Evolutionary conservation across 2,797 vertebrate species (phyloP), one percentile per base, ranked within the genome.

Genomic region (Cryptoprocta ferox): DNA sequence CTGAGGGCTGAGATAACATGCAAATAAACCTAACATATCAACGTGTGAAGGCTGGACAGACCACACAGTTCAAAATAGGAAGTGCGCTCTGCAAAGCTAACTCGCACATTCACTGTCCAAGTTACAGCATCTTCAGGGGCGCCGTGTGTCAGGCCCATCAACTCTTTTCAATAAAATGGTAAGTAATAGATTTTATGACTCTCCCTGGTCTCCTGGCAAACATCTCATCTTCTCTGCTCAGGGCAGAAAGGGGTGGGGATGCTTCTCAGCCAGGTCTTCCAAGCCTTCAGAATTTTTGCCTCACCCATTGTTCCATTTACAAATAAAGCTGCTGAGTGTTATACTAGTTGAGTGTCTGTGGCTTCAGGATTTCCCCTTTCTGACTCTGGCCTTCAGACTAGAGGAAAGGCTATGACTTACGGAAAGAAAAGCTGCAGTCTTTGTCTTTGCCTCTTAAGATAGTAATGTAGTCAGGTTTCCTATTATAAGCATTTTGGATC

Each of bases 311-410:
- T 63, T 59, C 92, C 48, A 30, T 30, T 53, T 37, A 59, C 24
- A 89, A 12, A n/a, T 5, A 90, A 91, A 96, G 83, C 70, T 92
- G 73, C 82, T 92, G 88, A 79, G 84, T 59, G 56, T 75, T 75
- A 28, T 61, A 75, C n/a, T 45, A 71, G 53, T 70, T 42, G 45
- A 88, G 73, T 89, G n/a, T 73, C n/a, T 39, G 15, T 39, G 75
- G 73, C 85, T 90, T 82, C 24, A 39, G 50, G 78, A 95, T 94
- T 98, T 97, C 97, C 97, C 86, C 91, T 97, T 98, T 97, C 94
- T 93, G 70, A 35, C n/a, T 59, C 66, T 71, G 78, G 50, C 56
- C 80, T 88, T 94, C 30, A 56, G 19, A 93, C 92, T 19, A 50
- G 78, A 96, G 95, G 88, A 97, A 96, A 59, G 89, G 35, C 37